These are phyloP conservation scores for Geothlypis trichas DNA, from an alignment of 2,113 vertebrate genomes.

Conservation along the genomic window DNA sequence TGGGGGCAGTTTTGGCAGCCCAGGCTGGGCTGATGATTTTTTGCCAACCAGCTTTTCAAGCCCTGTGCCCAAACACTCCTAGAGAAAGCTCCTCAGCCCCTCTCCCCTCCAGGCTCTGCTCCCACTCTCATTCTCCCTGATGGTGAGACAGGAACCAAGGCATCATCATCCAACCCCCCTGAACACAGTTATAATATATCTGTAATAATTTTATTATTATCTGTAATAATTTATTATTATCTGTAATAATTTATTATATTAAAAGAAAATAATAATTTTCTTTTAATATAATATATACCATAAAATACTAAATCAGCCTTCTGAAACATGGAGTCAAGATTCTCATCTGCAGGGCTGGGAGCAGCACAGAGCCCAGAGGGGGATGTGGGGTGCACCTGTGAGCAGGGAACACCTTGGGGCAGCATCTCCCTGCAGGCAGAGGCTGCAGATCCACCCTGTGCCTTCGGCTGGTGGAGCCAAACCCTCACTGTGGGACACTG, in stretches of 20 bases:
- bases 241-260: too few relatives aligned
- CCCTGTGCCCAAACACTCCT: neutral
- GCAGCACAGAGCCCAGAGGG: neutral
- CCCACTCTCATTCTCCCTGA: neutral
- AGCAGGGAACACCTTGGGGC: neutral
- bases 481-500: neutral
- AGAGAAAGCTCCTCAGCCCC: neutral
- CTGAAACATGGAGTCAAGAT: too few relatives aligned
- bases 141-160: neutral
- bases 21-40: neutral
- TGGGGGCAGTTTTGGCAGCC: neutral
- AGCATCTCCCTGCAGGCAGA: neutral
- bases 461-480: neutral
- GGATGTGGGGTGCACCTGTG: accelerated
- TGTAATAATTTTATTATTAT: too few relatives aligned
- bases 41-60: neutral
- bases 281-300: too few relatives aligned
- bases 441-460: accelerated
- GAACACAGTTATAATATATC: neutral
- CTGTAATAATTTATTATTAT: too few relatives aligned
- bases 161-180: neutral
- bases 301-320: too few relatives aligned
- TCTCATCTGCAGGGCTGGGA: neutral
- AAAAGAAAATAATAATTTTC: too few relatives aligned
- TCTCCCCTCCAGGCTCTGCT: neutral